These are phyloP conservation scores for Damaliscus lunatus DNA, from an alignment of 2,113 vertebrate genomes.

Conservation along the genomic window DNA sequence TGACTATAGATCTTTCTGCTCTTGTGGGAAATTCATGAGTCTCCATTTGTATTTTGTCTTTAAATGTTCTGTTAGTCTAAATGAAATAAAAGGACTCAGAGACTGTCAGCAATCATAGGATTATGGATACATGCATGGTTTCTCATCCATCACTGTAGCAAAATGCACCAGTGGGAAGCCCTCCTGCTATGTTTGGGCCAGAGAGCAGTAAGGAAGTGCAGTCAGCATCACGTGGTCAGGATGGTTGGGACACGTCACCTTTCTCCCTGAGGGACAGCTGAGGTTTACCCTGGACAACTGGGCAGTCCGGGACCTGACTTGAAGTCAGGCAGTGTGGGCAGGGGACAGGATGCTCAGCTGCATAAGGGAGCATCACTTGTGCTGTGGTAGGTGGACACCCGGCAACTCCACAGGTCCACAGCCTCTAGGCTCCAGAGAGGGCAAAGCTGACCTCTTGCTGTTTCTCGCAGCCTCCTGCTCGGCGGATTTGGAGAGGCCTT, in stretches of 20 bases:
- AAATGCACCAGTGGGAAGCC: not conserved
- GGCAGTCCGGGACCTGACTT: not conserved
- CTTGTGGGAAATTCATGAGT: not conserved
- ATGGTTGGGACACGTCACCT: accelerated
- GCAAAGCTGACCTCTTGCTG: slow-evolving; percentile 39
- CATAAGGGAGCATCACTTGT: not conserved
- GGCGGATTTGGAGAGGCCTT: slow-evolving; percentile 88
- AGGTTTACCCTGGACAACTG: accelerated
- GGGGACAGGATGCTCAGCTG: accelerated
- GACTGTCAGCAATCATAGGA: too few relatives aligned
- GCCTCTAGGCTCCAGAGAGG: accelerated
- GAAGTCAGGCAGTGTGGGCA: not conserved
- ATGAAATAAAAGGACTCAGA: not conserved
- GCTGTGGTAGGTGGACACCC: accelerated
- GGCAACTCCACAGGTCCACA: accelerated
- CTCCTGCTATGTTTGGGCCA: not conserved
- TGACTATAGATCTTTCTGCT: not conserved
- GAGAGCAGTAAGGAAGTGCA: not conserved
- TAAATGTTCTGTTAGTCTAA: not conserved
- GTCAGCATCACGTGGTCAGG: not conserved
- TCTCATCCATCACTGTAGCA: not conserved
- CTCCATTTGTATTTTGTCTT: not conserved
- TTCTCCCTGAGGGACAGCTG: not conserved
- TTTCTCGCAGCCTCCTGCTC: slow-evolving; percentile 86
- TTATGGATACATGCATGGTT: not conserved